Evolutionary conservation across 1,140 invertebrate species (phyloP), one percentile per base, ranked within the genome.

Genomic region (Bombus haemorrhoidalis): DNA sequence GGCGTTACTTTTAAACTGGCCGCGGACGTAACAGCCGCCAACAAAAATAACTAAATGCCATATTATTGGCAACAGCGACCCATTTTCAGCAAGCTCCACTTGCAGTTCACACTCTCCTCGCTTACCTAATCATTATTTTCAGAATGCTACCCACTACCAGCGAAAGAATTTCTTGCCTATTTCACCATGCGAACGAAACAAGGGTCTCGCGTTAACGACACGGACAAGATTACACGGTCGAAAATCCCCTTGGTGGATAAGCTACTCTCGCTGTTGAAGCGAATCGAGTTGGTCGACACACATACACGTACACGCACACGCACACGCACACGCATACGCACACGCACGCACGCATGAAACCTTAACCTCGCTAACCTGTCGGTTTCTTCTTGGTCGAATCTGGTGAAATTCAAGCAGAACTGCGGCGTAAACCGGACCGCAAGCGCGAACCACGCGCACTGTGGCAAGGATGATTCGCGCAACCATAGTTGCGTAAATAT

Each of bases 401-500:
- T 25, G 59, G 4, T n/a, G 25, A 43, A 66, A 53, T 83, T 74
- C 2, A 15, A 34, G 0, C 32, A 13, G n/a, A 66, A 34, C 32
- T 6, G 1, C 59, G 64, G n/a, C n/a, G 64, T 18, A 34, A 2
- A 57, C 32, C 28, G 81, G 53, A 37, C 69, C 69, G 32, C 80
- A 34, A 62, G 69, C 32, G 9, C 37, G 43, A 69, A 18, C 80
- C 80, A 39, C 81, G 43, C 13, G 22, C 3, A 10, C 53, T n/a
- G 6, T 15, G 28, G 25, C 62, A 25, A n/a, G 6, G 34, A 84
- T 12, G 39, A 18, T 57, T 34, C 64, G 8, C 76, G 41, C 22
- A 57, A n/a, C n/a, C 74, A 57, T 71, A 32, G 84, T 89, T 80
- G 87, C 86, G 90, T 90, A 91, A 91, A 92, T 92, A 90, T 91